Conservation (phyloP, 2,888 invertebrate genomes). For the Nycteola revayana region DNA sequence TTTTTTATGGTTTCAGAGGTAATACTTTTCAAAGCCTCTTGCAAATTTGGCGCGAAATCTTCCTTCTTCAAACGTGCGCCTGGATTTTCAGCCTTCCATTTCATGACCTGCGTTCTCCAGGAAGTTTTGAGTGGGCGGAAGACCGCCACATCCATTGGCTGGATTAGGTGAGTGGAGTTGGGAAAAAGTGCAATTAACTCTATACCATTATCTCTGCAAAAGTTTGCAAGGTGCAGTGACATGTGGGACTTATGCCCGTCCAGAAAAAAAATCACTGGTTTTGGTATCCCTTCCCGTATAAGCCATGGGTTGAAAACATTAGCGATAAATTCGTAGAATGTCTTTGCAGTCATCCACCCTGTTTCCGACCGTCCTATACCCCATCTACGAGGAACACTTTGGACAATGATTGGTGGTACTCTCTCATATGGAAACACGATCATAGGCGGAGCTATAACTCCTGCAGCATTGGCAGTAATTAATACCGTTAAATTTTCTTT, state of each 20-base stretch:
- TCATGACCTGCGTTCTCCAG: no score
- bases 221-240: background rate
- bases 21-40: no score
- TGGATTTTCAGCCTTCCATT: no score
- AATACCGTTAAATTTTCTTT: background rate
- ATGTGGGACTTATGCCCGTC: conserved; percentile 1
- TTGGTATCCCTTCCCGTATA: background rate
- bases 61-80: no score
- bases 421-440: background rate
- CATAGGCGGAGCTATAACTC: background rate
- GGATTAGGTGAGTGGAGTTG: no score
- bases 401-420: background rate
- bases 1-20: no score
- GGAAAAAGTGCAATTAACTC: background rate
- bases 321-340: no score
- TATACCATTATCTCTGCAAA: background rate
- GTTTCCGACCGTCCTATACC: background rate
- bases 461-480: background rate
- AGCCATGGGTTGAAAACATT: no score
- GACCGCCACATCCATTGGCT: no score
- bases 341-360: background rate
- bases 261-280: conserved; percentile 6
- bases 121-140: no score
- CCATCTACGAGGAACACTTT: background rate
- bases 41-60: no score